Evolutionary conservation across 1,140 invertebrate species (phyloP), one percentile per base, ranked within the genome.

Genomic region (Carposina sasakii): DNA sequence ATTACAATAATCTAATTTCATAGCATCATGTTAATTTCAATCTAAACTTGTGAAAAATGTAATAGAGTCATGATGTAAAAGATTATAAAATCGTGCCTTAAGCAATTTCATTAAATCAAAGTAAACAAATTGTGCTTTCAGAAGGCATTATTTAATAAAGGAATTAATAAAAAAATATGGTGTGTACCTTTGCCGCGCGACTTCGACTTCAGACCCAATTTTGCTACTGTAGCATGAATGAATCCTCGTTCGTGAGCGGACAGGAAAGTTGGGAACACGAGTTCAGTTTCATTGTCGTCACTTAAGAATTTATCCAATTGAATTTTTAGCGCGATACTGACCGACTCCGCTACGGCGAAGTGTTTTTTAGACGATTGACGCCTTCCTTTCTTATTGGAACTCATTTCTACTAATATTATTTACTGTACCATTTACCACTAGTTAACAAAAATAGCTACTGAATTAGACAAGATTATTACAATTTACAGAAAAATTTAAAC

Each of bases 241-340:
- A 93, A 94, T n/a, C 90, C 91, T 69, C 93, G 86, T 67, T 95
- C 92, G 54, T 89, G 88, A 1, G 90, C 88, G 16, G 89, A 91
- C 26, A 95, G 87, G 6, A 91, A 93, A 4, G 91, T 91, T 19
- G 93, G 92, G 79, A 94, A 93, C 56, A 89, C 88, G 3, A 85
- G 59, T 48, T 86, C 85, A 0, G 81, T 85, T 54, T 89, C 87
- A 62, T 91, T 90, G 57, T 87, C 86, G 50, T 88, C 75, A 31
- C 75, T 81, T 19, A 90, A 63, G 55, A 93, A 89, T 51, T 90
- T 91, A 58, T 91, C 90, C 28, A 93, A 53, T 28, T 86, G 79
- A 13, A 85, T 76, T 55, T 81, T 82, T 45, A 86, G 54, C 19
- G 82, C 76, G 44, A 85, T 81, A 47, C 76, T 85, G 8, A 85